These are phyloP conservation scores for Ornithorhynchus anatinus DNA, from an alignment of 2,113 vertebrate genomes.

Conservation along the genomic window DNA sequence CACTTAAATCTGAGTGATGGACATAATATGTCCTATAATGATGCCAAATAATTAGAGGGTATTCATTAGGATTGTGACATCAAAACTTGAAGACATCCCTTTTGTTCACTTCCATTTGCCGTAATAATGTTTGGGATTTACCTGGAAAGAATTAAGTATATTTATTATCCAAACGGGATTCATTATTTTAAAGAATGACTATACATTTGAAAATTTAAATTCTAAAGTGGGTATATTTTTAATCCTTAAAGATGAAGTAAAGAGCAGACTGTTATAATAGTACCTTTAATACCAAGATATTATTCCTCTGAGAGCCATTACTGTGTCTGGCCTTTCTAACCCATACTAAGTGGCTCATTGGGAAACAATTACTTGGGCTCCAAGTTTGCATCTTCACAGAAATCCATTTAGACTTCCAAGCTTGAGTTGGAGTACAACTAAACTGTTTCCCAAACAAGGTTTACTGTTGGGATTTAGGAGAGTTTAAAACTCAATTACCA, in stretches of 20 bases:
- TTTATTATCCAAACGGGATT: background rate
- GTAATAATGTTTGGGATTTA: background rate
- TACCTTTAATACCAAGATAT: too few species aligned
- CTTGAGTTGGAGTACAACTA: conserved; percentile 25
- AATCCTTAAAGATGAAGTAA: conserved; percentile 12
- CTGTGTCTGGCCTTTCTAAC: conserved; percentile 34
- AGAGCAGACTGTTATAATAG: too few species aligned
- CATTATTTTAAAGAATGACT: background rate
- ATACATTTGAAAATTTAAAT: background rate
- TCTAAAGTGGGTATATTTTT: background rate
- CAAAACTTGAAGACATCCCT: background rate
- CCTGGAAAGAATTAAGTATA: background rate
- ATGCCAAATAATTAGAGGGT: too few species aligned
- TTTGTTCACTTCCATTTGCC: background rate
- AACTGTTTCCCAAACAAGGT: conserved; percentile 43
- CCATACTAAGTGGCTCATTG: conserved; percentile 39
- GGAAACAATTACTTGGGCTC: conserved; percentile 49
- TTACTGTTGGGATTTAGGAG: conserved; percentile 32
- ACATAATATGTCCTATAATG: too few species aligned
- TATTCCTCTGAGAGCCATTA: background rate
- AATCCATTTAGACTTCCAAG: too few species aligned
- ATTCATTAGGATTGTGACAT: background rate
- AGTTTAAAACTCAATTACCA: conserved; percentile 5
- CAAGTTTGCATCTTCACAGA: too few species aligned
- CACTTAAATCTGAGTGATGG: too few species aligned